phyloP scores from a whole-genome alignment of 2,797 vertebrate species.

The Sebastes variabilis region DNA sequence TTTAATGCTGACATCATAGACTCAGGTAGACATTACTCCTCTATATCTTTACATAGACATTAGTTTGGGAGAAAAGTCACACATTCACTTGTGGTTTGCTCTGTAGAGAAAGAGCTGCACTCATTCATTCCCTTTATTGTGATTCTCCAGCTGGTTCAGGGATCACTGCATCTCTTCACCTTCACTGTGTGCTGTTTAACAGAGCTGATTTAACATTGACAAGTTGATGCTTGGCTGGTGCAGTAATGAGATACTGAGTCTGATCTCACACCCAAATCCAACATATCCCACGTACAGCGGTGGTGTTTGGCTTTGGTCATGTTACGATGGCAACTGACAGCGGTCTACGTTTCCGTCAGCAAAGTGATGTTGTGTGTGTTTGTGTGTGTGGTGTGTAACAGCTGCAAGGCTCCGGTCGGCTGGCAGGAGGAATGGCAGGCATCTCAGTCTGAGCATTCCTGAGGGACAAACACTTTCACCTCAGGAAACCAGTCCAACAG shows the following conservation, averaged over 20 bases:
- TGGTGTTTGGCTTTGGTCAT: background rate
- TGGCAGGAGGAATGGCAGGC: conserved; percentile 61
- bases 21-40: background rate
- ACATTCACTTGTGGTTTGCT: background rate
- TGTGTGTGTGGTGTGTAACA: conserved; percentile 51
- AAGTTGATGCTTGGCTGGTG: background rate
- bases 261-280: conserved; percentile 4
- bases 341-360: conserved; percentile 31
- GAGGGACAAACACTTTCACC: conserved; percentile 77
- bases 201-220: background rate
- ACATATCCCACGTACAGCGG: background rate
- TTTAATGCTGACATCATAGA: too few relatives aligned
- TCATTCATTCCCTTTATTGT: background rate
- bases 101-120: background rate
- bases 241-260: background rate
- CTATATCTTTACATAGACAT: background rate
- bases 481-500: conserved; percentile 40
- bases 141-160: background rate
- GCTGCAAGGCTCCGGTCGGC: conserved; percentile 67
- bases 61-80: background rate
- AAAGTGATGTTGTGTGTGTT: background rate
- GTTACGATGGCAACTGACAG: conserved; percentile 22
- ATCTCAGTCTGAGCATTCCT: conserved; percentile 68
- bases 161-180: background rate
- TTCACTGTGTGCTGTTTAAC: background rate